These are phyloP conservation scores for Mylabris phalerata DNA, from an alignment of 1,140 invertebrate species.

Conservation along the genomic window DNA sequence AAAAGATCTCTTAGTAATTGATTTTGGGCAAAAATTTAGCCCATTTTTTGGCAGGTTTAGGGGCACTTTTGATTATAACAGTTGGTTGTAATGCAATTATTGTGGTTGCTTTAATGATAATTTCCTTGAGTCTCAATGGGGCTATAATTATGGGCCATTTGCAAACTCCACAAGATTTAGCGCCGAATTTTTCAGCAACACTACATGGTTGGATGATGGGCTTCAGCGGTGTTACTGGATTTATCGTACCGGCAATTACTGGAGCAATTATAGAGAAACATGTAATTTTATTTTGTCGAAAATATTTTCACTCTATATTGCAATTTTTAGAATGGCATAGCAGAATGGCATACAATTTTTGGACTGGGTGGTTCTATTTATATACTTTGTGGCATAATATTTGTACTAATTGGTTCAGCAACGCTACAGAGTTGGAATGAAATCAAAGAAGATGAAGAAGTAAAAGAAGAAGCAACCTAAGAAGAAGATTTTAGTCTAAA, in stretches of 20 bases:
- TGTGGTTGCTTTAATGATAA: not conserved
- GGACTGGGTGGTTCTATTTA: constrained; percentile 49
- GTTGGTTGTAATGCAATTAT: not conserved
- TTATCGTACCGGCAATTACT: constrained; percentile 51
- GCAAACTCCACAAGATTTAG: constrained; percentile 75
- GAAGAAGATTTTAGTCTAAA: no score
- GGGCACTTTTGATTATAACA: not conserved
- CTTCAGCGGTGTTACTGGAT: constrained; percentile 61
- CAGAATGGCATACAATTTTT: constrained; percentile 53
- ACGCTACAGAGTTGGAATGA: constrained; percentile 45
- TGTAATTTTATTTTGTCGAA: not conserved
- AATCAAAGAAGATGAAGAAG: constrained; percentile 3
- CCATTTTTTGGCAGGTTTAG: not conserved
- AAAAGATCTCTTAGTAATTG: not conserved
- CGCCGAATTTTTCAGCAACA: constrained; percentile 69
- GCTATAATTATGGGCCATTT: constrained; percentile 75
- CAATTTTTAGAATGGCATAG: constrained; percentile 40
- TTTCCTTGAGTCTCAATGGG: constrained; percentile 59
- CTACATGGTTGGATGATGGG: constrained; percentile 66
- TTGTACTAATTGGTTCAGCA: constrained; percentile 44
- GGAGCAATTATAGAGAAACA: not conserved
- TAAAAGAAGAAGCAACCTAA: no score
- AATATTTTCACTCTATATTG: not conserved
- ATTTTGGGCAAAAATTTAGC: not conserved
- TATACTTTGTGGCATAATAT: constrained; percentile 46